phyloP scores from a whole-genome alignment of 64 coral and sea anemone species.

The Catalaphyllia jardinei region DNA sequence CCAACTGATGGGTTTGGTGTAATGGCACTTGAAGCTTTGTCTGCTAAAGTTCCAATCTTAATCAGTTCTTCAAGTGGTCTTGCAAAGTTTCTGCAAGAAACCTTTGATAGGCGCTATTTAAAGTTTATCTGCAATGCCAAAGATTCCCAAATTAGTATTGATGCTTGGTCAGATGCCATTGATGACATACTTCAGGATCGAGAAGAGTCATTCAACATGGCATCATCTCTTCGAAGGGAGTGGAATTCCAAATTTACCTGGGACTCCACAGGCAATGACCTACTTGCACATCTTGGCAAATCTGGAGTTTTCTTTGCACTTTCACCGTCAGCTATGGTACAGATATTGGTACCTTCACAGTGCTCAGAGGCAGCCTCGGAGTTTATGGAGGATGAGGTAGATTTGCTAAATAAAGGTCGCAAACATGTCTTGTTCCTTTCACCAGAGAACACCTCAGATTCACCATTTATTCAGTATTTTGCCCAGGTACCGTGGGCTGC shows the following conservation, averaged over 20 bases:
- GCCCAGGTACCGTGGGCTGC: slow-evolving; percentile 64
- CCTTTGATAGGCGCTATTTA: slow-evolving; percentile 44
- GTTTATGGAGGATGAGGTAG: slow-evolving; percentile 43
- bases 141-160: not conserved
- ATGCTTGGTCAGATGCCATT: slow-evolving; percentile 49
- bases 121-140: not conserved
- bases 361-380: not conserved
- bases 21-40: slow-evolving; percentile 56
- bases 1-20: slow-evolving; percentile 57
- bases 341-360: not conserved
- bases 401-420: slow-evolving; percentile 43
- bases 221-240: slow-evolving; percentile 12
- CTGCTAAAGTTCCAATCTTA: slow-evolving; percentile 63
- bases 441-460: slow-evolving; percentile 20
- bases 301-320: slow-evolving; percentile 17
- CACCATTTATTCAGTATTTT: slow-evolving; percentile 31
- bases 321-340: not conserved
- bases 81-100: slow-evolving; percentile 13
- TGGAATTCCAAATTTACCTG: slow-evolving; percentile 65
- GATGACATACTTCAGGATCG: slow-evolving; percentile 39
- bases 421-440: slow-evolving; percentile 71
- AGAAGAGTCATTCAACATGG: slow-evolving; percentile 36
- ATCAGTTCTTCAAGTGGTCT: slow-evolving; percentile 50
- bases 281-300: slow-evolving; percentile 18
- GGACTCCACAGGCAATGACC: slow-evolving; percentile 8